These are phyloP conservation scores for Psephotus haematonotus DNA, from an alignment of 2,113 vertebrate species.

Conservation along the genomic window DNA sequence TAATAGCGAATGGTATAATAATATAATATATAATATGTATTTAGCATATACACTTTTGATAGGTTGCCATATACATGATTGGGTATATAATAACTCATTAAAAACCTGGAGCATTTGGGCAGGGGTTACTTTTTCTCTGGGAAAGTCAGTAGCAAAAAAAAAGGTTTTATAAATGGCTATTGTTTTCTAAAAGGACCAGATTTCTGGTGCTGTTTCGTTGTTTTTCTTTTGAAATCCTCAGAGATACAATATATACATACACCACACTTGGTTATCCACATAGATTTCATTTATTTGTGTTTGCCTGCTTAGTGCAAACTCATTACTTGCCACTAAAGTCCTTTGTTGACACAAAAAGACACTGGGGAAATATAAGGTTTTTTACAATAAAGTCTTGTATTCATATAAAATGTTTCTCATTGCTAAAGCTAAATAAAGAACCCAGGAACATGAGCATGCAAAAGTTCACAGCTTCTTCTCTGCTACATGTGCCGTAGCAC, in stretches of 20 bases:
- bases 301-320: conserved; percentile 37
- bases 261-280: background rate
- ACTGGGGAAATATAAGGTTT: conserved; percentile 19
- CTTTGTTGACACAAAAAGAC: conserved; percentile 48
- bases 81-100: background rate
- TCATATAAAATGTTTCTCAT: background rate
- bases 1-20: background rate
- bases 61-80: background rate
- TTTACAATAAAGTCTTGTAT: background rate
- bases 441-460: background rate
- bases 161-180: background rate
- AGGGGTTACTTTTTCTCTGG: background rate
- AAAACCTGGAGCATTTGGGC: background rate
- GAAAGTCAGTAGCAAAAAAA: background rate
- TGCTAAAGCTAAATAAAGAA: conserved; percentile 38
- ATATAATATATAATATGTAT: background rate
- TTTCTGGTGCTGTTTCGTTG: background rate
- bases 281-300: conserved; percentile 41
- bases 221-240: background rate
- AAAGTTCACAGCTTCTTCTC: background rate
- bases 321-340: conserved; percentile 32
- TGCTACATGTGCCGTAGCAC: background rate
- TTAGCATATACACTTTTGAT: background rate
- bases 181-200: background rate
- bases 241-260: background rate